Base-by-base conservation (phyloP, 1,140 invertebrate genomes). In the Papilio dardanus region DNA sequence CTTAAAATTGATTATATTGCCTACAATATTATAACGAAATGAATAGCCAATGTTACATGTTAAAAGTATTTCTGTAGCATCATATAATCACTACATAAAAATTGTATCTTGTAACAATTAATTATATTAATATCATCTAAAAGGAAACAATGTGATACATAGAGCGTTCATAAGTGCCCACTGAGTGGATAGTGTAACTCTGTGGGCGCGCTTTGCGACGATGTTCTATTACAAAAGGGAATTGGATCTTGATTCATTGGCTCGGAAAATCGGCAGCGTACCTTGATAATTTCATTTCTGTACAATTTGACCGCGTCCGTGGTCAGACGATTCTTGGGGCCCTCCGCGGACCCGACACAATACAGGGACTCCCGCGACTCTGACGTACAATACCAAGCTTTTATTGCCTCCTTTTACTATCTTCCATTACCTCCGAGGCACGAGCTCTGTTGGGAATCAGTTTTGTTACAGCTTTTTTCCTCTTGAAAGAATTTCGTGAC, bases 251-350 rank as follows among this genome's bases (percentile, higher is more conserved):
- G 92, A 93, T 93, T 93, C 92, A 93, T 93, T 93, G 92, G 90
- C 88, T 89, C 91, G 91, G 92, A 93, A 93, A 93, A 93, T 93
- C 92, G 92, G 91, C 91, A 92, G 87, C 92, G 91, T 93, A 93
- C 91, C 92, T 93, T 93, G 92, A 93, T 93, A 93, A 93, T 93
- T 93, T 93, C 92, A 93, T 93, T 93, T 93, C 92, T 93, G 91
- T 93, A 93, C 92, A 92, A 93, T 93, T 93, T 93, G 91, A 92
- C 91, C 92, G 92, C 89, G 88, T 84, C 87, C 86, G 87, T 93
- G 91, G 90, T 91, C 89, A 92, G 90, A 81, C 89, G 89, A 88
- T 90, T 91, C 87, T 88, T 91, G 84, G 84, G 86, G 86, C 83
- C 85, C 88, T 88, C 88, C 82, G 84, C 83, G 87, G 92, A 82